Base-by-base conservation (phyloP, 1,140 invertebrate genomes). In the Zophobas atratus region DNA sequence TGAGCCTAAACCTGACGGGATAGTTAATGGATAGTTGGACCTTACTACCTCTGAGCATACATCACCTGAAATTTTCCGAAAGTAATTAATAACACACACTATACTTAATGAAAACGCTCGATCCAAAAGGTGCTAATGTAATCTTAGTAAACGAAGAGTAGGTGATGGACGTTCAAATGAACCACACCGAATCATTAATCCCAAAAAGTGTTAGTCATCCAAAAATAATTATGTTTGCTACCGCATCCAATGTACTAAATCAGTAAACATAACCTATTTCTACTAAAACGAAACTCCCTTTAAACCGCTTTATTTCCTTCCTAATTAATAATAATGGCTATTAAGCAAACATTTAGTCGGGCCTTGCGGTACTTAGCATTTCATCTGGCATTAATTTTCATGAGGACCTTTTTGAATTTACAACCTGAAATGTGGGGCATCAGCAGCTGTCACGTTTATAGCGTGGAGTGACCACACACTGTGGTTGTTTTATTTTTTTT, bases 301-400 rank as follows among this genome's bases (percentile, higher is more conserved):
- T 60, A 60, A 60, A 32, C 56, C 8, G 56, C 56, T 60, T 60
- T 39, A 36, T 60, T 60, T 60, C 56, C 36, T 60, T 8, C 36
- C 56, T 36, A 60, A 60, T 60, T 60, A 60, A 60, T 60, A 60
- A 60, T 60, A 60, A 60, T 60, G 36, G 56, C 56, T 60, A 60
- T 39, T 60, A 60, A n/a, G 56, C 56, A 60, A 60, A 60, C 56
- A 60, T 60, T 38, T 38, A 39, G 56, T 35, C 56, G 35, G 34
- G 56, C 56, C 56, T 60, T 60, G 56, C 34, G 34, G 56, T 60
- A 39, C 34, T 60, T 39, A 60, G n/a, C 56, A 60, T 60, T 60
- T 36, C 56, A 60, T 60, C 6, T 39, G 56, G 1, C 56, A 39
- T 60, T 36, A 60, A 60, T 60, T 46, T 46, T 46, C 3, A 46